Conservation (phyloP, 2,888 invertebrate genomes). For the Malacosoma neustria region DNA sequence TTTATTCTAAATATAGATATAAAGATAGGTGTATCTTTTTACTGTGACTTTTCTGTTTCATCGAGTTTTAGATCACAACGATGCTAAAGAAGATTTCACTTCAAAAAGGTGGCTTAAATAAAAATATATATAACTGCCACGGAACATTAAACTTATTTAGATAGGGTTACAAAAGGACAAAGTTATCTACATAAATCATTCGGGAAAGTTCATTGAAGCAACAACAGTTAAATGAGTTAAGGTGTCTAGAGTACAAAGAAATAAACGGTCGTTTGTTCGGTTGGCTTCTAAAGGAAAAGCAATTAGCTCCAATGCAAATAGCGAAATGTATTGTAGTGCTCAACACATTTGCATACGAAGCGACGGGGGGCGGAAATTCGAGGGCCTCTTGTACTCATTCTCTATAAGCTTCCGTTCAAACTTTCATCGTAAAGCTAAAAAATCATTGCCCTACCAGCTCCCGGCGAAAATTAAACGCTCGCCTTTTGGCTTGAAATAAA, state of each 20-base stretch:
- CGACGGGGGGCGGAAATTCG: constrained; percentile 37
- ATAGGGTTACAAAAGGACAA: background rate
- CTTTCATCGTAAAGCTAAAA: constrained; percentile 39
- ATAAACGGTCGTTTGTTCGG: constrained; percentile 41
- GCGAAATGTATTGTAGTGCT: constrained; percentile 55
- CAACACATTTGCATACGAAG: constrained; percentile 59
- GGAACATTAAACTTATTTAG: no score
- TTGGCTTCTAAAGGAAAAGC: constrained; percentile 56
- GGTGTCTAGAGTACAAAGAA: constrained; percentile 39
- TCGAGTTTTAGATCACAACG: no score
- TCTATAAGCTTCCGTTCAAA: constrained; percentile 41
- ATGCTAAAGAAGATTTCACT: no score
- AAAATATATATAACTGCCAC: no score
- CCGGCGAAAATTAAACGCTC: constrained; percentile 11
- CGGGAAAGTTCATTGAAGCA: constrained; percentile 15
- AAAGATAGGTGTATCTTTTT: no score
- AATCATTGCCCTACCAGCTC: constrained; percentile 21
- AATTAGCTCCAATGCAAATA: constrained; percentile 65
- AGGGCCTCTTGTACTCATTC: constrained; percentile 26
- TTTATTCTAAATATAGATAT: no score
- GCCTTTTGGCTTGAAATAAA: no score
- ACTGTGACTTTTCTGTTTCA: no score
- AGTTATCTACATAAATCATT: constrained; percentile 9
- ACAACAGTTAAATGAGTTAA: constrained; percentile 28
- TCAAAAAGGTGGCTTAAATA: no score